Evolutionary conservation across 2,888 invertebrate genomes (phyloP), one percentile per base, ranked within the genome.

Genomic region (Lasius fuliginosus): DNA sequence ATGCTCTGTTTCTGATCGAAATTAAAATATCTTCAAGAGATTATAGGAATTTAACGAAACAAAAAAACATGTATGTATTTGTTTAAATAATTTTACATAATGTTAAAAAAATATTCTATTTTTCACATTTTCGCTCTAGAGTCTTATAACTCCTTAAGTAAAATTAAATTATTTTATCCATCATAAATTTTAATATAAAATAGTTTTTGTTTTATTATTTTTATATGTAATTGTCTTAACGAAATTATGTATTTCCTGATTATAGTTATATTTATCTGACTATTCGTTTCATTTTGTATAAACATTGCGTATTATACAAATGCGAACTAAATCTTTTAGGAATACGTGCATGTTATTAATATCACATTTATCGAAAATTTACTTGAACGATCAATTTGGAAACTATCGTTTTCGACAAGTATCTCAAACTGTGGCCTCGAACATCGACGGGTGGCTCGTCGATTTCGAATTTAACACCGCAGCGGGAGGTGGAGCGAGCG

Each of bases 391-490:
- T 65, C 64, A 76, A 67, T 9, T 49, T 65, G 23, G 9, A 9
- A 36, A 49, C 9, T 77, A 23, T 77, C n/a, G 8, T 53, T n/a
- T 58, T 60, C 12, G 30, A 42, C 69, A 73, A 62, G 49, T 40
- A 73, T 27, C 18, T 62, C 40, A 23, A 60, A 58, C n/a, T 18
- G 40, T 58, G 46, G 36, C 69, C 67, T 68, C 67, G 46, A 53
- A 53, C 40, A 49, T 30, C 15, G 64, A 27, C 64, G 82, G 40
- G 3, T 76, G 18, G 64, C 36, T 64, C 53, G 49, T 76, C 82
- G 82, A 82, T 65, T 76, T 82, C 49, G 53, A 53, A 75, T 82
- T 82, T 65, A 46, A 81, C 64, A 33, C 42, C 30, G 56, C 62
- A 42, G 82, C 36, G 76, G 27, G 71, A 75, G 83, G 18, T 68